phyloP scores from a whole-genome alignment of 2,113 vertebrate species.

The Nicator chloris region DNA sequence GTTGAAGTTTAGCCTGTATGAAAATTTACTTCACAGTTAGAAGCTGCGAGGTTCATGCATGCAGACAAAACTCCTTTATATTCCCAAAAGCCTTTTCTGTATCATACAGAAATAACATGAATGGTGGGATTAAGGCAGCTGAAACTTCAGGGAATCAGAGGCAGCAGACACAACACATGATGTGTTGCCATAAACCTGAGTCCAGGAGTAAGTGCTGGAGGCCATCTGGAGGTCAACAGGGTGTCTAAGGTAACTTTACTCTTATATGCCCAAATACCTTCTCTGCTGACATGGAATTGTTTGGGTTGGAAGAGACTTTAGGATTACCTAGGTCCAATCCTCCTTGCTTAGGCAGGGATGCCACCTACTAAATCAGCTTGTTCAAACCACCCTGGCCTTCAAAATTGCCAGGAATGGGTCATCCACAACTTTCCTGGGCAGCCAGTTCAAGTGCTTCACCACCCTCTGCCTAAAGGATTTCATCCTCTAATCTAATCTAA shows the following conservation, averaged over 20 bases:
- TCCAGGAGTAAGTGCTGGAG: background rate
- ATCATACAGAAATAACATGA: background rate
- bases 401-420: background rate
- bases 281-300: background rate
- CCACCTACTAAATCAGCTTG: background rate
- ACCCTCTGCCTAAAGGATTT: background rate
- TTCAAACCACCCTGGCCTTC: background rate
- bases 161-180: rapidly evolving
- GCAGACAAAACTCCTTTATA: background rate
- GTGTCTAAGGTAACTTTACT: background rate
- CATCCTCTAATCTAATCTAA: background rate
- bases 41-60: background rate
- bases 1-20: background rate
- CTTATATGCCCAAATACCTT: background rate
- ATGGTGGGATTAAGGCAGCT: background rate
- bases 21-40: background rate
- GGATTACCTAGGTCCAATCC: background rate
- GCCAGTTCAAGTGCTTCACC: background rate
- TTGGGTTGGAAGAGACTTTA: background rate
- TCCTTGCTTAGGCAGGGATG: background rate
- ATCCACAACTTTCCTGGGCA: background rate
- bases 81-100: background rate
- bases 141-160: background rate
- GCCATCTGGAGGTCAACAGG: background rate
- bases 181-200: background rate